These are phyloP conservation scores for Elaphurus davidianus DNA, from an alignment of 2,113 vertebrate genomes.

Conservation along the genomic window DNA sequence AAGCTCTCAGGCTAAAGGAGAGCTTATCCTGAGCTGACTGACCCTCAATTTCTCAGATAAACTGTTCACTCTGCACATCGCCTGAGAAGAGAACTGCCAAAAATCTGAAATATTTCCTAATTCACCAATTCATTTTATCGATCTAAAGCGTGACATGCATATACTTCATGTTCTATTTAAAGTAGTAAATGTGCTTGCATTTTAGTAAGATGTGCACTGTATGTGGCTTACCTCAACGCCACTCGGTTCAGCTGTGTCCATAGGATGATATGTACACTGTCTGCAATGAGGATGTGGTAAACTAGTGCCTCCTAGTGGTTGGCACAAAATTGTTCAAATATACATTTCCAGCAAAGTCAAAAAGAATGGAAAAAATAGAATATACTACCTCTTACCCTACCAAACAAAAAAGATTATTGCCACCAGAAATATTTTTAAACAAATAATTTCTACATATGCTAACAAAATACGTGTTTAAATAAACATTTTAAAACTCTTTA, in stretches of 20 bases:
- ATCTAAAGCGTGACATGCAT: neutral
- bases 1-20: neutral
- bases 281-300: neutral
- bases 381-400: neutral
- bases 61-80: neutral
- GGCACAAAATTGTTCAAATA: neutral
- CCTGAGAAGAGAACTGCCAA: neutral
- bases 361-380: neutral
- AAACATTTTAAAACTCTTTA: neutral
- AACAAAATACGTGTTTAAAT: neutral
- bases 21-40: neutral
- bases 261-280: neutral
- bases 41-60: neutral
- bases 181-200: neutral
- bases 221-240: neutral
- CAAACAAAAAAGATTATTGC: neutral
- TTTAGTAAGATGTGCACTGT: neutral
- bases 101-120: neutral
- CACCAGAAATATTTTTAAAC: neutral
- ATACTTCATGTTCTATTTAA: neutral
- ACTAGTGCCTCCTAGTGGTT: constrained; percentile 50
- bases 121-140: neutral
- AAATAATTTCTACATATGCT: neutral
- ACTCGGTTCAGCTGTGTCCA: neutral
- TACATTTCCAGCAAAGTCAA: neutral